These are phyloP conservation scores for Hydrolagus affinis DNA, from an alignment of 2,113 vertebrate genomes.

Conservation along the genomic window DNA sequence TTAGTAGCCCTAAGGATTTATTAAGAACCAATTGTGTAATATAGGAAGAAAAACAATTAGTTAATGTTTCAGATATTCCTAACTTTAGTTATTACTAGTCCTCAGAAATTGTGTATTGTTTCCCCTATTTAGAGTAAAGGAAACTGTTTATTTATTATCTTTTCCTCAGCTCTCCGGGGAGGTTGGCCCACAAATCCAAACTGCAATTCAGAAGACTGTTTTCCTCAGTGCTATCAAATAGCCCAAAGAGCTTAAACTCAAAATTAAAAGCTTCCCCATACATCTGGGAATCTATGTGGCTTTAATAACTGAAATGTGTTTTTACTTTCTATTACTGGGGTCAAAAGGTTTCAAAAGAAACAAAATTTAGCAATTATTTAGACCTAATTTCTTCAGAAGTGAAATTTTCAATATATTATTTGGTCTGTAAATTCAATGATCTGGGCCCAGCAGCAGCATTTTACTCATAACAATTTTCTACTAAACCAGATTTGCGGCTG, in stretches of 20 bases:
- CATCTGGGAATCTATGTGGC: slow-evolving; percentile 69
- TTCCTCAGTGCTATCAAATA: slow-evolving; percentile 65
- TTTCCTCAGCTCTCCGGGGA: slow-evolving; percentile 60
- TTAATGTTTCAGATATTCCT: neutral
- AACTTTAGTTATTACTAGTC: slow-evolving; percentile 19
- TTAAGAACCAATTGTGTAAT: neutral
- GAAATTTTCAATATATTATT: slow-evolving; percentile 84
- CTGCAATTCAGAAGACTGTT: slow-evolving; percentile 55
- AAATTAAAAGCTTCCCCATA: slow-evolving; percentile 67
- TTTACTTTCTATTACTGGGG: slow-evolving; percentile 74
- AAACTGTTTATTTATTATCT: slow-evolving; percentile 48
- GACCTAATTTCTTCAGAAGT: slow-evolving; percentile 85
- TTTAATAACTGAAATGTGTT: slow-evolving; percentile 74
- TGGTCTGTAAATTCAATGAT: slow-evolving; percentile 92
- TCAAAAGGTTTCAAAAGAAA: slow-evolving; percentile 80
- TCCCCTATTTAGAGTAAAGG: neutral
- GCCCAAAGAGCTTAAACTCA: slow-evolving; percentile 57
- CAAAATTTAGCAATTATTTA: slow-evolving; percentile 93
- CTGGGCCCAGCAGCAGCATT: slow-evolving; percentile 62
- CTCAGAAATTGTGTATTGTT: slow-evolving; percentile 16
- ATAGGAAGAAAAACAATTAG: neutral
- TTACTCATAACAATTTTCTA: slow-evolving; percentile 85
- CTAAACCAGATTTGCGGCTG: slow-evolving; percentile 83
- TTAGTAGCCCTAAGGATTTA: slow-evolving; percentile 20
- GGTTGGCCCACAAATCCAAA: slow-evolving; percentile 58